Percentiles rank a stretch among this genome's conserved stretches.
phyloP scores from a whole-genome alignment of 2,797 vertebrate genomes.

The Silurus lanzhouensis region DNA sequence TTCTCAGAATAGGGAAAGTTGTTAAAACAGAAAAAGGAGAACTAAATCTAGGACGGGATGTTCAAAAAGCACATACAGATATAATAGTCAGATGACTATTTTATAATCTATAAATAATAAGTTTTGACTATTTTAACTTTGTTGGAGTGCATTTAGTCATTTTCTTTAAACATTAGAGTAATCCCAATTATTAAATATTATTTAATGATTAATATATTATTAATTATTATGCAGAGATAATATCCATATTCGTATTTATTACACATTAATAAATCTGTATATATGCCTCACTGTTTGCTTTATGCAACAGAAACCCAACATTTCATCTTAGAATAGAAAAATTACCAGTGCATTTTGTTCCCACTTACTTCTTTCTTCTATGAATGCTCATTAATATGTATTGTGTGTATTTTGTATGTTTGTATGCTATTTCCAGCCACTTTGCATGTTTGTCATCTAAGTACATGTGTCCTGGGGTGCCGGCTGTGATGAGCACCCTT shows the following conservation, averaged over 20 bases:
- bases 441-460: slow-evolving; percentile 98
- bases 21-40: too few relatives aligned
- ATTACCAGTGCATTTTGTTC: neutral
- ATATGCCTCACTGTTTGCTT: neutral
- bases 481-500: slow-evolving; percentile 97
- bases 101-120: too few relatives aligned
- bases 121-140: too few relatives aligned
- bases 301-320: neutral
- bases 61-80: too few relatives aligned
- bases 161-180: neutral
- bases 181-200: neutral
- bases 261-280: neutral
- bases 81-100: too few relatives aligned
- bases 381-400: slow-evolving; percentile 3
- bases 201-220: too few relatives aligned
- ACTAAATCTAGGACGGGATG: too few relatives aligned
- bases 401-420: slow-evolving; percentile 68
- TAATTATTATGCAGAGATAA: neutral
- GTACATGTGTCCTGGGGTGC: slow-evolving; percentile 97
- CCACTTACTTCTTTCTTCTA: neutral
- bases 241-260: neutral
- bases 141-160: neutral
- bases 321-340: neutral
- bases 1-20: too few relatives aligned
- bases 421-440: slow-evolving; percentile 75